A percentile compares a stretch with the other conserved stretches of the same genome.
Conservation (phyloP, 2,797 vertebrate genomes). For the Prunella strophiata region DNA sequence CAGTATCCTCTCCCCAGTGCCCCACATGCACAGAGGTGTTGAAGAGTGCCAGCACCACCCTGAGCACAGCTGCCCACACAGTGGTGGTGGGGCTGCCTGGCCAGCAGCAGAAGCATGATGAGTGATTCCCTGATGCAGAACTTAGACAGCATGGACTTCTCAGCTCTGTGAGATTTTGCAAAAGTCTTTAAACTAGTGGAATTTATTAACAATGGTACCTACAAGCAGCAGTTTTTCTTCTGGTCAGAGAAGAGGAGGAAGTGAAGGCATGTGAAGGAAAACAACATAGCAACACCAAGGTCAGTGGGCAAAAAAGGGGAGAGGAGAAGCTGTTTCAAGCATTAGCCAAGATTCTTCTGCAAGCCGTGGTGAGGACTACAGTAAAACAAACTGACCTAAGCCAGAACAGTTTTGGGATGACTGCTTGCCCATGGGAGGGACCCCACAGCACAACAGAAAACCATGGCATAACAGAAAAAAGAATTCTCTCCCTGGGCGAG, state of each 20-base stretch:
- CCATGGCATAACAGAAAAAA: accelerated
- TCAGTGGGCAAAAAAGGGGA: not conserved
- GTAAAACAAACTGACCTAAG: not conserved
- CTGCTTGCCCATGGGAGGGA: not conserved
- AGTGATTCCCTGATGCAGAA: not conserved
- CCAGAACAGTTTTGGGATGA: not conserved
- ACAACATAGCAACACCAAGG: accelerated
- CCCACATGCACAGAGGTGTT: accelerated
- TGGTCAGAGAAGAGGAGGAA: not conserved
- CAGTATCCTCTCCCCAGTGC: accelerated
- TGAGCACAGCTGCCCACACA: accelerated
- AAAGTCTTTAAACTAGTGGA: not conserved
- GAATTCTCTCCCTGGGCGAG: not conserved
- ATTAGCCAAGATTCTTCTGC: not conserved
- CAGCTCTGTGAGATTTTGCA: accelerated
- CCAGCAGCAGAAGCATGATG: accelerated
- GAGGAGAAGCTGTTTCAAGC: not conserved
- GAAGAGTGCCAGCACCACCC: accelerated
- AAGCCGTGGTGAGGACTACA: not conserved
- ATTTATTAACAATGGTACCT: not conserved
- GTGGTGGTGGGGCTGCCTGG: accelerated
- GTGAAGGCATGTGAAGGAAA: not conserved
- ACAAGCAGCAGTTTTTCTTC: not conserved
- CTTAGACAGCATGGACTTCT: not conserved
- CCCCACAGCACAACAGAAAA: not conserved